Base-by-base conservation (phyloP, 1,140 invertebrate species). In the Notospermus geniculatus region DNA sequence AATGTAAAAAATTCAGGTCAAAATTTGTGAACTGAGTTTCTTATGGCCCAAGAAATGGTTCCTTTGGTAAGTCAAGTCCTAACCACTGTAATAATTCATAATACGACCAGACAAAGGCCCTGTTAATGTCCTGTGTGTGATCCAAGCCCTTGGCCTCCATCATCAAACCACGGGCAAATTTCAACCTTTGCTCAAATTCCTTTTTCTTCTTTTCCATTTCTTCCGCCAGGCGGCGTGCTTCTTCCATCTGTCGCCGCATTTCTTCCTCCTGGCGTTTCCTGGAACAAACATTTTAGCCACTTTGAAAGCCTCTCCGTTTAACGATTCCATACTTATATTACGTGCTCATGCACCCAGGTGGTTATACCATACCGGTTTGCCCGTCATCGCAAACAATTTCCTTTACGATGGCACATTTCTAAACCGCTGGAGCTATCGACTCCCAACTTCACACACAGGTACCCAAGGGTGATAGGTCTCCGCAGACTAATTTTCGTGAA, bases 41-140 rank as follows among this genome's bases (percentile, higher is more conserved):
- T n/a, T 36, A 36, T 7, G 32, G 32, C 32, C 32, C 32, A 4
- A 36, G 32, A 36, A 50, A 50, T 50, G 19, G 19, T n/a, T 50
- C 46, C 59, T 79, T 75, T 50, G 76, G 71, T 19, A 78, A 72
- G 54, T 81, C 76, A 17, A 79, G 46, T 15, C 79, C 78, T 13
- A 81, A 66, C 78, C 78, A 79, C 54, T 78, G 69, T 2, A 82
- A 57, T 0, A 82, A 62, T 60, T 82, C 78, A 60, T 71, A 80
- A 63, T 82, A 82, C 13, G 79, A 81, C 67, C 76, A 82, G 13
- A 80, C 79, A 68, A 82, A 82, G 1, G 79, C 78, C 52, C 74
- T 58, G 2, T 75, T 80, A 53, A 82, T 76, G 29, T 75, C 68
- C 55, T 80, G 80, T 7, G 77, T 68, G 36, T 77, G 77, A 11